phyloP scores from a whole-genome alignment of 2,888 invertebrate species.

The Cantharis rustica region DNA sequence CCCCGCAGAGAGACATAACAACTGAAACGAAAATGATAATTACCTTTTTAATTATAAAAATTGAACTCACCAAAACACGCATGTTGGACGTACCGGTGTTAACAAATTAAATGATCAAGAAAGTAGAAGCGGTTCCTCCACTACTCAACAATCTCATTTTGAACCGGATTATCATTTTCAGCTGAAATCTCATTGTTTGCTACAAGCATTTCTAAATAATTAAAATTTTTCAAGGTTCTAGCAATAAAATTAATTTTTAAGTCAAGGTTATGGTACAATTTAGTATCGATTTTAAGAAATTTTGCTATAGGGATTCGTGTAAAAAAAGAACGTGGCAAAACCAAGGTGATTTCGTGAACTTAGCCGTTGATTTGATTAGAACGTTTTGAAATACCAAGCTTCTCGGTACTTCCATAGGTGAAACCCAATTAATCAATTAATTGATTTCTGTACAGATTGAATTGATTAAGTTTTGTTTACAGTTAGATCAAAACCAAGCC shows the following conservation, averaged over 20 bases:
- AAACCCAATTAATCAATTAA: not conserved
- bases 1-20: not conserved
- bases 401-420: not conserved
- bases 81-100: not conserved
- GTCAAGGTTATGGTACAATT: not conserved
- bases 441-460: not conserved
- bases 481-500: not conserved
- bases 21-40: not conserved
- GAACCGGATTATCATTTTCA: not conserved
- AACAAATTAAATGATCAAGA: not conserved
- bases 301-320: not conserved
- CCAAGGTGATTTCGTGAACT: not conserved
- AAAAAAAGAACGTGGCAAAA: not conserved
- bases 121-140: not conserved
- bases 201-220: not conserved
- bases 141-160: not conserved
- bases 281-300: not conserved
- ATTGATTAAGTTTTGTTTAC: not conserved
- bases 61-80: not conserved
- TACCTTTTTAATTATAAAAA: not conserved
- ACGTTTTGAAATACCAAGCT: not conserved
- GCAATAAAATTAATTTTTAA: not conserved
- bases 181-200: not conserved
- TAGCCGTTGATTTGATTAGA: not conserved
- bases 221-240: not conserved